A percentile compares a stretch with the other conserved stretches of the same genome.
Evolutionary conservation across 2,888 invertebrate species (phyloP).

Genomic region (Hoplodrina ambigua): DNA sequence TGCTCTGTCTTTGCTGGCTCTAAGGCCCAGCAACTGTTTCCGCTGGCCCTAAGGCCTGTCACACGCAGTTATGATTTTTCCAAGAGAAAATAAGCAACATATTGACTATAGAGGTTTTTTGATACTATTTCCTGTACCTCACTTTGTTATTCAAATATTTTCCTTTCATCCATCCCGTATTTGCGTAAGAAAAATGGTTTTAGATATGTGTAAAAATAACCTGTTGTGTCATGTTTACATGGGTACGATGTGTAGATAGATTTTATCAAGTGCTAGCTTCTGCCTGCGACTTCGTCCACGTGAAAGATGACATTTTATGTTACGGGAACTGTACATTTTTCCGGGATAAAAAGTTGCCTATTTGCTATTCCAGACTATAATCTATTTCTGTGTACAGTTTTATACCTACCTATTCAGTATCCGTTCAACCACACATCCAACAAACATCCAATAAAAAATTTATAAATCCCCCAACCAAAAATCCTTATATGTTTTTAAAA

Average conservation of each 20-base stretch:
- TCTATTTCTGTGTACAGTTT: no score
- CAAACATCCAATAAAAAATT: no score
- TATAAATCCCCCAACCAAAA: no score
- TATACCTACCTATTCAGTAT: no score
- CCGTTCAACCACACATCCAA: no score
- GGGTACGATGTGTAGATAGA: background rate
- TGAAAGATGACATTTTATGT: no score
- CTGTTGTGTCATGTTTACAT: background rate
- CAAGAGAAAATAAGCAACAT: constrained; percentile 19
- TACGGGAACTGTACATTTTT: no score
- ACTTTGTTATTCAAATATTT: constrained; percentile 39
- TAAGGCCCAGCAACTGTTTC: background rate
- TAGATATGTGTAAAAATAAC: constrained; percentile 16
- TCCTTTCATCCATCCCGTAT: constrained; percentile 15
- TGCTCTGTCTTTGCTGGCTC: no score
- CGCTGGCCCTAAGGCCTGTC: background rate
- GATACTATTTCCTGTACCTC: constrained; percentile 26
- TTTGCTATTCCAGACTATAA: no score
- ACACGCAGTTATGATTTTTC: background rate
- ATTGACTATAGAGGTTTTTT: constrained; percentile 26
- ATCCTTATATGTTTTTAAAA: no score
- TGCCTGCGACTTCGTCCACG: no score
- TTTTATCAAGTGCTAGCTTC: background rate
- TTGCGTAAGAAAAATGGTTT: constrained; percentile 13
- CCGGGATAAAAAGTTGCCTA: no score